Conservation (phyloP, 2,113 vertebrate species). For the Hypomesus transpacificus region DNA sequence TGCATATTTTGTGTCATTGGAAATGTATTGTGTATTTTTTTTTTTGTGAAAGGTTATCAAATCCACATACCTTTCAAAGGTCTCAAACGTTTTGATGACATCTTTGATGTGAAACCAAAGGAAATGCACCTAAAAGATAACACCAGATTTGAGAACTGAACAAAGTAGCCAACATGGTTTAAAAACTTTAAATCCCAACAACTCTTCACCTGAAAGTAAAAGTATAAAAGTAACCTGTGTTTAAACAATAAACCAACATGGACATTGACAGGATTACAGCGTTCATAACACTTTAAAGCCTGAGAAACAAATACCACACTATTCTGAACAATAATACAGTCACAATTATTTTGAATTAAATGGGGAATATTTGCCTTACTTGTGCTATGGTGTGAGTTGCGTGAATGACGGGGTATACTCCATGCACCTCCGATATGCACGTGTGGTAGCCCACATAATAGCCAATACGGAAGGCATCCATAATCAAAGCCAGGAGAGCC, state of each 20-base stretch:
- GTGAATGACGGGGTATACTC: slow-evolving; percentile 86
- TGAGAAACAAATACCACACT: slow-evolving; percentile 60
- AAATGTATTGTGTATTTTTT: neutral
- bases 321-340: slow-evolving; percentile 33
- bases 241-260: slow-evolving; percentile 40
- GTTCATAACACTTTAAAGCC: slow-evolving; percentile 18
- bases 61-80: slow-evolving; percentile 85
- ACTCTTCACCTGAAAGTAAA: slow-evolving; percentile 6
- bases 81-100: slow-evolving; percentile 93
- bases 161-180: neutral
- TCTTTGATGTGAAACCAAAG: slow-evolving; percentile 97
- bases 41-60: neutral
- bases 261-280: slow-evolving; percentile 58
- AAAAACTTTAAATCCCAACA: neutral
- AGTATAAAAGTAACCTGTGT: slow-evolving; percentile 10
- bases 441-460: slow-evolving; percentile 86
- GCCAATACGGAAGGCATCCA: slow-evolving; percentile 91
- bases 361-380: slow-evolving; percentile 68
- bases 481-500: slow-evolving; percentile 85
- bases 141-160: neutral
- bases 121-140: slow-evolving; percentile 84
- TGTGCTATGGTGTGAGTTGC: slow-evolving; percentile 86
- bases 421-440: slow-evolving; percentile 84
- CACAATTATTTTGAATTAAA: slow-evolving; percentile 26
- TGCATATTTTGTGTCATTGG: slow-evolving; percentile 6